These are phyloP conservation scores for Nymphicus hollandicus DNA, from an alignment of 2,113 vertebrate genomes.

Conservation along the genomic window DNA sequence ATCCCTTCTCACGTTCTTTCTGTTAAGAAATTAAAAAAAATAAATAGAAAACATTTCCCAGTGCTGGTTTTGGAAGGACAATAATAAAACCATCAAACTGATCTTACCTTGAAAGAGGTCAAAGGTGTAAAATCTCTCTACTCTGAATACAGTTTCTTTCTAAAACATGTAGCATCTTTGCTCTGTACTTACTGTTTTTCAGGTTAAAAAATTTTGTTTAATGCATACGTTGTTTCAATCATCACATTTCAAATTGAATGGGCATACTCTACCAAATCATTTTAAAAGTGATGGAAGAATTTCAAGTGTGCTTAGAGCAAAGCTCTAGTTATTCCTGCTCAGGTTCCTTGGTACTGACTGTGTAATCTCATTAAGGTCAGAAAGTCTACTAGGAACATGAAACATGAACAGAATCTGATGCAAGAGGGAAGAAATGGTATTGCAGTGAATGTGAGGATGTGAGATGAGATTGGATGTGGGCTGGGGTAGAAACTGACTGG, in stretches of 20 bases:
- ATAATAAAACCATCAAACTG: neutral
- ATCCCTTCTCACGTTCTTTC: conserved; percentile 87
- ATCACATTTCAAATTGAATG: neutral
- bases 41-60: neutral
- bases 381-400: neutral
- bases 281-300: neutral
- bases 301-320: neutral
- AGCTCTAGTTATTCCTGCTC: neutral
- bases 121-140: neutral
- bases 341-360: neutral
- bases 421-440: neutral
- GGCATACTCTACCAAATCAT: neutral
- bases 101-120: neutral
- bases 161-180: neutral
- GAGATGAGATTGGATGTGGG: neutral
- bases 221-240: neutral
- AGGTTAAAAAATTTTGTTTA: neutral
- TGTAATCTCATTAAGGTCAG: neutral
- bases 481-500: neutral
- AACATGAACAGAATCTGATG: neutral
- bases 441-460: neutral
- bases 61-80: neutral
- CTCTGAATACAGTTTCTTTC: neutral
- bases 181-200: neutral
- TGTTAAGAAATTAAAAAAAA: conserved; percentile 60